Percentiles rank a stretch among this genome's conserved stretches.
These are phyloP conservation scores for Dicranocentrus wangi DNA, from an alignment of 2,888 invertebrate species.

Conservation along the genomic window DNA sequence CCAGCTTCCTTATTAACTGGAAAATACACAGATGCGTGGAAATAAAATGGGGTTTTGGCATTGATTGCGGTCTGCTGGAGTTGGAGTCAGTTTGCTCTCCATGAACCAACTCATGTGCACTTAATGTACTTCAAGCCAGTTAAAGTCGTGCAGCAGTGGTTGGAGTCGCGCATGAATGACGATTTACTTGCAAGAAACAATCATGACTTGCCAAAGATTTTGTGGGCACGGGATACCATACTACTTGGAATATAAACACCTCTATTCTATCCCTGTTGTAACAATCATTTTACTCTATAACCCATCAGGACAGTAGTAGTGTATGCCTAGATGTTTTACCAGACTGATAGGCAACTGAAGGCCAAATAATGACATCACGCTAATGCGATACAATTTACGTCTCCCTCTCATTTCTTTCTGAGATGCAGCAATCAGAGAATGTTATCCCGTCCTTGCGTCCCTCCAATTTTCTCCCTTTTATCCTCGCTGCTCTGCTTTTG, in stretches of 20 bases:
- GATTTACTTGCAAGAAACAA: slow-evolving; percentile 11
- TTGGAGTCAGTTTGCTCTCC: not conserved
- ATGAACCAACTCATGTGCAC: slow-evolving; percentile 11
- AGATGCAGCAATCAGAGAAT: not conserved
- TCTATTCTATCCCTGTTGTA: not conserved
- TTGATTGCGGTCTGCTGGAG: not conserved
- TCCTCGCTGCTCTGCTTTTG: too few species aligned
- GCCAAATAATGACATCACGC: slow-evolving; percentile 51
- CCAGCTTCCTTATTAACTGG: slow-evolving; percentile 18
- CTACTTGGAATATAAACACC: not conserved
- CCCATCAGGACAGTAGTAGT: too few species aligned
- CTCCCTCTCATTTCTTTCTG: slow-evolving; percentile 10
- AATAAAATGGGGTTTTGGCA: slow-evolving; percentile 6
- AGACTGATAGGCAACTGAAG: slow-evolving; percentile 48
- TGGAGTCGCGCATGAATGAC: not conserved
- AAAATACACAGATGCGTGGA: not conserved
- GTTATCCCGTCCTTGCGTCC: not conserved
- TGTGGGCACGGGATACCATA: not conserved
- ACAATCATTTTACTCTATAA: too few species aligned
- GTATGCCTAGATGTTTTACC: slow-evolving; percentile 30
- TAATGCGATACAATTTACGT: slow-evolving; percentile 45
- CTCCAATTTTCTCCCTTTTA: not conserved
- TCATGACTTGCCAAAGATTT: not conserved
- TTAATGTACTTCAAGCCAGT: slow-evolving; percentile 9
- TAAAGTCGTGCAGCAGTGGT: slow-evolving; percentile 1